Base-by-base conservation (phyloP, 2,113 vertebrate species). In the Pagrus major region DNA sequence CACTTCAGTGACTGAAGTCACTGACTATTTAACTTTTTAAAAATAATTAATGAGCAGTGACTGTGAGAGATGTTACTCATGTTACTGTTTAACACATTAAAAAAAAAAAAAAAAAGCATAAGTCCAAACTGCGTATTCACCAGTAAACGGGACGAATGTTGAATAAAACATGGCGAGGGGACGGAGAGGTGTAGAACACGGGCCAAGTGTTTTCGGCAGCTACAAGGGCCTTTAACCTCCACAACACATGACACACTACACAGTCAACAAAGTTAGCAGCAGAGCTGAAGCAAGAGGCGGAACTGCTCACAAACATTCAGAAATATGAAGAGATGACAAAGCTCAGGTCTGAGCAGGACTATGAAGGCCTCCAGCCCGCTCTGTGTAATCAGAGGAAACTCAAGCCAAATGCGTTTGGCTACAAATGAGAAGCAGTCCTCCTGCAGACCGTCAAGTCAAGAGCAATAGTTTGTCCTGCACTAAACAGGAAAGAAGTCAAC, bases 61-160 rank as follows among this genome's bases (percentile, higher is more conserved):
- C 18, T 16, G 5, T 12, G 54, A 42, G 12, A 79, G 37, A 33
- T 59, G 81, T 84, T 4, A 25, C 10, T 20, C 23, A 2, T 12
- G 83, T 84, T 72, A 89, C 76, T 82, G 46, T 83, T 91, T 86
- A 78, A 83, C 82, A 55, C 70, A 2, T 23, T 11, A 18, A 35
- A n/a, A 21, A 10, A 25, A 29, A 29, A 25, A 6, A 31, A 8
- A 18, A 14, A 44, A 1, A n/a, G 5, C 29, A 47, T 9, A 58
- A 20, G 5, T 18, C 35, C 11, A 16, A 41, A 21, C 29, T 18
- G 67, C 46, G 20, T 7, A 12, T 27, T 25, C 51, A 11, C 31
- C 31, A 20, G 47, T 16, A 20, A 65, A 42, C 46, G 29, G 31
- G 31, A 29, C 55, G 7, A 11, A 20, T 20, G 49, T 56, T 67